Conservation (phyloP, 2,888 invertebrate genomes). For the Orthosia gracilis region DNA sequence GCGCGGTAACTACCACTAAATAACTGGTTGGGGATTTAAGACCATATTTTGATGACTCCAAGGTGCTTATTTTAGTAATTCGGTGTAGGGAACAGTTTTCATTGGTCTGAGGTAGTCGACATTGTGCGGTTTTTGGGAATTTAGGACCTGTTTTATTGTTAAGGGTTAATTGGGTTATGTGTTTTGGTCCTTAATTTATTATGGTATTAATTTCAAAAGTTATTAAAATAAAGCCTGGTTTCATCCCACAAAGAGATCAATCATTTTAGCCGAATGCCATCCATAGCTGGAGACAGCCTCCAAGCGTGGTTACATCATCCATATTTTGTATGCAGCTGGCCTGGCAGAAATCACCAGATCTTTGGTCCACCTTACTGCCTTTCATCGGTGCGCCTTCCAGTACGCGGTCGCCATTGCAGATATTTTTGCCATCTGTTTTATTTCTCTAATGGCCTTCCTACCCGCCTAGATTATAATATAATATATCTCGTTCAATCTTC, state of each 20-base stretch:
- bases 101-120: conserved; percentile 7
- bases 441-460: neutral
- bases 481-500: neutral
- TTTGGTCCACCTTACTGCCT: neutral
- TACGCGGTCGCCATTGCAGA: neutral
- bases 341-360: neutral
- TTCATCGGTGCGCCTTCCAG: too few species aligned
- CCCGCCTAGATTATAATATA: neutral
- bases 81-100: conserved; percentile 5
- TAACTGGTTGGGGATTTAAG: conserved; percentile 31
- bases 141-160: neutral
- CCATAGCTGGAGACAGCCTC: too few species aligned
- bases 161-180: neutral
- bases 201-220: neutral
- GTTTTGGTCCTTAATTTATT: neutral
- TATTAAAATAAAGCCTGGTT: neutral
- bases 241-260: neutral
- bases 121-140: neutral
- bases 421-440: neutral
- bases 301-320: too few species aligned
- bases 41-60: conserved; percentile 22
- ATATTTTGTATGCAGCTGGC: too few species aligned
- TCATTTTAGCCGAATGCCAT: neutral
- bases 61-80: conserved; percentile 23
- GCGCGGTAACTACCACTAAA: conserved; percentile 35